A percentile compares a stretch with the other conserved stretches of the same genome.
Conservation (phyloP, 2,797 vertebrate genomes). For the Pseudochirops corinnae region DNA sequence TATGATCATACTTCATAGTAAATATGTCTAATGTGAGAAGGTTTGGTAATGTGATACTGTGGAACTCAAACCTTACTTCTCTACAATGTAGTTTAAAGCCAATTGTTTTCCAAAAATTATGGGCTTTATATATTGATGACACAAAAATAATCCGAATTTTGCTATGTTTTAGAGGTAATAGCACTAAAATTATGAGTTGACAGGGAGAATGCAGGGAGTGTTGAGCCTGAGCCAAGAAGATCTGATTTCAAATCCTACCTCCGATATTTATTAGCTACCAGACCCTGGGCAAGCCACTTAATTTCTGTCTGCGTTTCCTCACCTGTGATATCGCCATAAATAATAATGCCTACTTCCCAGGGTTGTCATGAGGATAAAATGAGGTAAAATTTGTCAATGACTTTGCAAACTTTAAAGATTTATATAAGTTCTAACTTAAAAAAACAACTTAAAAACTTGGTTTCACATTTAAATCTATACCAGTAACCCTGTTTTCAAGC, state of each 20-base stretch:
- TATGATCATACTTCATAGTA: constrained; percentile 62
- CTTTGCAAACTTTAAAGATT: not conserved
- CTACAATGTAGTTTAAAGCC: constrained; percentile 49
- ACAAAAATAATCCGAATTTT: constrained; percentile 50
- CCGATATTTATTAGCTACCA: not conserved
- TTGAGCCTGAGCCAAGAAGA: not conserved
- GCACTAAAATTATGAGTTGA: not conserved
- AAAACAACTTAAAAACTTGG: not conserved
- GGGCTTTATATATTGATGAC: constrained; percentile 41
- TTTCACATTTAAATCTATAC: not conserved
- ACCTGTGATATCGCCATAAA: not conserved
- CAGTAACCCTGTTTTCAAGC: not conserved
- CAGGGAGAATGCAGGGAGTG: not conserved
- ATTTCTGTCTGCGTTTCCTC: not conserved
- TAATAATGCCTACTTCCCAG: not conserved
- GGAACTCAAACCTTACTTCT: constrained; percentile 59
- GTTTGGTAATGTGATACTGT: constrained; percentile 43
- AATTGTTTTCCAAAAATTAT: constrained; percentile 53
- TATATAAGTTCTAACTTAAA: not conserved
- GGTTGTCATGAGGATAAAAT: not conserved
- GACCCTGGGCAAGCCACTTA: not conserved
- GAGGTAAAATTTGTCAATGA: not conserved
- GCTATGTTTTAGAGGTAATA: not conserved
- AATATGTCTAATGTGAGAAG: constrained; percentile 66
- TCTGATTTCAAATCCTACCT: not conserved